phyloP scores from a whole-genome alignment of 2,113 vertebrate genomes.

The Elachura formosa region DNA sequence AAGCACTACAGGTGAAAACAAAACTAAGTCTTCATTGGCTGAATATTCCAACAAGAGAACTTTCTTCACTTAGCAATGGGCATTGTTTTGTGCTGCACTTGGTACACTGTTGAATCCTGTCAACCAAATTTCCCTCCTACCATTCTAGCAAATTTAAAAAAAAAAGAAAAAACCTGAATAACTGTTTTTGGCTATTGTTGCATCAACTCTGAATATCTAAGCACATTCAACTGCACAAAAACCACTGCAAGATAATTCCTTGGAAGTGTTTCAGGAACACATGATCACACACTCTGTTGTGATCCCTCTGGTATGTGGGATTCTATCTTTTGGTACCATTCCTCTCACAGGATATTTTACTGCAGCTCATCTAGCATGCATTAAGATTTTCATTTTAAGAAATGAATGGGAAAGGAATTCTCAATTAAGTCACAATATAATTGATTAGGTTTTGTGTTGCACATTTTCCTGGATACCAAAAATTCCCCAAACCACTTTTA shows the following conservation, averaged over 20 bases:
- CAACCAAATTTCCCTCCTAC: not conserved
- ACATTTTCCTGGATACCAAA: not conserved
- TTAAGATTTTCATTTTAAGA: not conserved
- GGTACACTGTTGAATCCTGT: not conserved
- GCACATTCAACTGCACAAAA: not conserved
- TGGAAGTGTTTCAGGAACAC: not conserved
- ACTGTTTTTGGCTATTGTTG: not conserved
- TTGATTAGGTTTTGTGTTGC: not conserved
- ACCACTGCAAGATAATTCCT: not conserved
- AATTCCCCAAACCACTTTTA: not conserved
- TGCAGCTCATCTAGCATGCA: not conserved
- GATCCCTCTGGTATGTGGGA: not conserved
- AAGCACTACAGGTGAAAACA: not conserved
- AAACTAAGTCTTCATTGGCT: not conserved
- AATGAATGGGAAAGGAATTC: not conserved
- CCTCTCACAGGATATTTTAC: not conserved
- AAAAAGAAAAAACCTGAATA: not conserved
- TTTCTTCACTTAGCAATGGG: not conserved
- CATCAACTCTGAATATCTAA: not conserved
- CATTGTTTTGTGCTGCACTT: not conserved
- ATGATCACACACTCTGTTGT: not conserved
- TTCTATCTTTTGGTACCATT: not conserved
- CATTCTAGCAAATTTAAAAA: not conserved
- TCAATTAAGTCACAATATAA: not conserved
- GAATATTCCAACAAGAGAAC: not conserved